A percentile compares a stretch with the other conserved stretches of the same genome.
These are phyloP conservation scores for Cryptus viduatorius DNA, from an alignment of 2,888 invertebrate species.

Conservation along the genomic window DNA sequence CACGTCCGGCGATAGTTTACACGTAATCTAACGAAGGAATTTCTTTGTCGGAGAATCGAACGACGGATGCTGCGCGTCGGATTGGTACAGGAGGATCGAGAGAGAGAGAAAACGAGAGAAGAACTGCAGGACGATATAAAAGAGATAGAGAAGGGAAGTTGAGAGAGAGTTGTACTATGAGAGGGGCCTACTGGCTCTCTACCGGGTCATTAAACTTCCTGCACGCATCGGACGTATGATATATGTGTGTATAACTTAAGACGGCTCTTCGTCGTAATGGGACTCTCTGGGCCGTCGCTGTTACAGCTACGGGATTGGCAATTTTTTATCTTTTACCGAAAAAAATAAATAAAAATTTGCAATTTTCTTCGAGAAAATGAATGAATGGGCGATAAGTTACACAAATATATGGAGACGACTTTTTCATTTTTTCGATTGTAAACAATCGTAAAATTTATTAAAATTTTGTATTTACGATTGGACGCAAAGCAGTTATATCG, in stretches of 20 bases:
- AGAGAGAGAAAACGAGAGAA: conserved; percentile 13
- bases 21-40: conserved; percentile 80
- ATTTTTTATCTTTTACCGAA: no score
- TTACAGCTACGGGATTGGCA: conserved; percentile 28
- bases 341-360: conserved; percentile 15
- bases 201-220: conserved; percentile 78
- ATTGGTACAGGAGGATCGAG: conserved; percentile 32
- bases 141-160: neutral
- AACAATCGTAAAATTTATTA: neutral
- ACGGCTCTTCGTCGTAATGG: conserved; percentile 48
- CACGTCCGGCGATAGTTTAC: conserved; percentile 72
- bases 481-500: neutral
- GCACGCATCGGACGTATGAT: conserved; percentile 69
- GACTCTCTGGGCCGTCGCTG: conserved; percentile 10
- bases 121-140: conserved; percentile 2
- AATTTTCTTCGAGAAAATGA: conserved; percentile 40
- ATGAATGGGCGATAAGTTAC: neutral
- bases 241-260: conserved; percentile 61
- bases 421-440: neutral
- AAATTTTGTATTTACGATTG: neutral
- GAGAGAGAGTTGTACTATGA: conserved; percentile 28
- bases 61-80: conserved; percentile 51
- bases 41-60: conserved; percentile 78
- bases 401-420: neutral
- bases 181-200: conserved; percentile 55